Base-by-base conservation (phyloP, 2,797 vertebrate species). In the Notolabrus celidotus region DNA sequence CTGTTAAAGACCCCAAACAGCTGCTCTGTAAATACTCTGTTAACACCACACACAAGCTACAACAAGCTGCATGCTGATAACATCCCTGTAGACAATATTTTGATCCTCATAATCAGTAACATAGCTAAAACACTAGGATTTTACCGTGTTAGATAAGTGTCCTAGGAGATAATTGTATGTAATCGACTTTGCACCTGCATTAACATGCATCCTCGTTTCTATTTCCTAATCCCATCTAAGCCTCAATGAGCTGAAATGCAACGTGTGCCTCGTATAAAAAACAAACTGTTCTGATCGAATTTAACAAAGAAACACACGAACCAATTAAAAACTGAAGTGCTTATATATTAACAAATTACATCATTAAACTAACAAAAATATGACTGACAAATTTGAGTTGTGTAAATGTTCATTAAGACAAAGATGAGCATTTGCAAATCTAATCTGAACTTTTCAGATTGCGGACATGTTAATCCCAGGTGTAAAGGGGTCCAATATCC, bases 61-160 rank as follows among this genome's bases (percentile, higher is more conserved):
- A 69, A 71, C 86, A 85, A 84, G 78, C 96, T 96, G 97, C 97
- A 98, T 98, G 96, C 94, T 97, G 95, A 97, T 54, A 80, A 90
- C 90, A 92, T 93, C 89, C 25, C 47, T 46, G 54, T 47, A 47
- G 73, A 84, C 73, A 77, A 66, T 57, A 71, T 61, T 58, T 74
- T 94, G 90, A 93, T 65, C 52, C 11, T 50, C 25, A 55, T 93
- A 91, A 92, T 47, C 62, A 77, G 80, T 77, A 22, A 63, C 68
- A 78, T 79, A 82, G 69, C 72, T 86, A 69, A 58, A 66, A 76
- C 72, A 77, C 61, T 86, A 76, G 49, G 71, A 75, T 79, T 77
- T 85, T 67, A 77, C 80, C 74, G 53, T 79, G 41, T 76, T 80
- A 73, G 52, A 60, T 56, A 79, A 67, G 74, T 79, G 73, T 90